These are phyloP conservation scores for Rafetus swinhoei DNA, from an alignment of 2,113 vertebrate species.

Conservation along the genomic window DNA sequence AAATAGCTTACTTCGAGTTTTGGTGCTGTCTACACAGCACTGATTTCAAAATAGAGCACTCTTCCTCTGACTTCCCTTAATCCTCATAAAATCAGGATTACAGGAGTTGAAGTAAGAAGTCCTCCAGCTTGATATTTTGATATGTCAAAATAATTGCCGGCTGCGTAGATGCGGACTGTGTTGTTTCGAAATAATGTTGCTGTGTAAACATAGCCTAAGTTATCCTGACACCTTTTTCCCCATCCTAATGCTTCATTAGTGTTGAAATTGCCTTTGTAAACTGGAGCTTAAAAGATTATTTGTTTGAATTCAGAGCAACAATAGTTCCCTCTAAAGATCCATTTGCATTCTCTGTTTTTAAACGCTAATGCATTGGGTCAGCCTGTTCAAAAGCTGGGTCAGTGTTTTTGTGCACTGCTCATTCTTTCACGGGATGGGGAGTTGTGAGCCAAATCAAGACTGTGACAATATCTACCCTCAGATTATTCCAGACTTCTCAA, in stretches of 20 bases:
- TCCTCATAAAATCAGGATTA: no score
- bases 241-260: background rate
- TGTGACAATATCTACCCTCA: background rate
- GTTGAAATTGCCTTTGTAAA: background rate
- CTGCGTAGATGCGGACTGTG: no score
- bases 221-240: background rate
- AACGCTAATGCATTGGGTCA: background rate
- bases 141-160: no score
- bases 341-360: background rate
- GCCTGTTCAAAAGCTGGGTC: background rate
- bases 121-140: no score
- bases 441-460: background rate
- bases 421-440: background rate
- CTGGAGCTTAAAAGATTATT: background rate
- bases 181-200: no score
- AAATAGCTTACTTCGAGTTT: no score
- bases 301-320: background rate
- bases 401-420: background rate
- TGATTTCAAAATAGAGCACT: no score
- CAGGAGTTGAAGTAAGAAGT: no score
- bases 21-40: no score
- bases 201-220: no score
- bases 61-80: no score
- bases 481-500: background rate
- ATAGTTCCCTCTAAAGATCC: background rate